These are phyloP conservation scores for Cataglyphis altisquamis DNA, from an alignment of 2,888 invertebrate species.

Conservation along the genomic window DNA sequence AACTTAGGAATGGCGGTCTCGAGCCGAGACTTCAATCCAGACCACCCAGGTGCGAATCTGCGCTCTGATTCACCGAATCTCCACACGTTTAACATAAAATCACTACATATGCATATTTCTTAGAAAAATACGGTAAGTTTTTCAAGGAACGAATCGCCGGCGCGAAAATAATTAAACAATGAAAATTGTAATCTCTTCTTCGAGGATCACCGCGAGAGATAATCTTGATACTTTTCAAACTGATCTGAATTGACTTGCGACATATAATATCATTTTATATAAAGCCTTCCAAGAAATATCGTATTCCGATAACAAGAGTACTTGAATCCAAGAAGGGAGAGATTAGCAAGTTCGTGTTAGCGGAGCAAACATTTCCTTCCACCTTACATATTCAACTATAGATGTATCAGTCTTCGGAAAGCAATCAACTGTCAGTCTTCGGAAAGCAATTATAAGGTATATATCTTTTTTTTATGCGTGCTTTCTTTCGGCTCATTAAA, in stretches of 20 bases:
- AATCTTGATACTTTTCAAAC: background rate
- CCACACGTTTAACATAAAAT: conserved; percentile 21
- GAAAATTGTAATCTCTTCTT: background rate
- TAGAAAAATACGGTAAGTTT: background rate
- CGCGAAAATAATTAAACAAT: background rate
- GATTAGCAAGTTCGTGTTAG: background rate
- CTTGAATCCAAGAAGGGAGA: background rate
- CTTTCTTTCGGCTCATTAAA: background rate
- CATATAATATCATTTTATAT: background rate
- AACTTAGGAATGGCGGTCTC: conserved; percentile 36
- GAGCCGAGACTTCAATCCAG: conserved; percentile 10
- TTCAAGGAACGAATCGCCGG: background rate
- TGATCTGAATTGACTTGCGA: background rate
- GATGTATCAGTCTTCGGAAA: background rate
- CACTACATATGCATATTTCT: background rate
- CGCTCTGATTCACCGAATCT: conserved; percentile 35
- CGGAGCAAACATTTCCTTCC: background rate
- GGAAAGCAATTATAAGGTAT: background rate
- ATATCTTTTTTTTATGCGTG: background rate
- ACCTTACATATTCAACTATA: background rate
- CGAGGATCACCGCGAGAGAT: too few relatives aligned
- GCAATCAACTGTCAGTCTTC: background rate
- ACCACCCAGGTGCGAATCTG: conserved; percentile 31
- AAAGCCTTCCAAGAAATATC: too few relatives aligned
- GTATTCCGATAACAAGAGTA: background rate